A percentile compares a stretch with the other conserved stretches of the same genome.
phyloP scores from a whole-genome alignment of 2,797 vertebrate genomes.

The Sphenodon punctatus region DNA sequence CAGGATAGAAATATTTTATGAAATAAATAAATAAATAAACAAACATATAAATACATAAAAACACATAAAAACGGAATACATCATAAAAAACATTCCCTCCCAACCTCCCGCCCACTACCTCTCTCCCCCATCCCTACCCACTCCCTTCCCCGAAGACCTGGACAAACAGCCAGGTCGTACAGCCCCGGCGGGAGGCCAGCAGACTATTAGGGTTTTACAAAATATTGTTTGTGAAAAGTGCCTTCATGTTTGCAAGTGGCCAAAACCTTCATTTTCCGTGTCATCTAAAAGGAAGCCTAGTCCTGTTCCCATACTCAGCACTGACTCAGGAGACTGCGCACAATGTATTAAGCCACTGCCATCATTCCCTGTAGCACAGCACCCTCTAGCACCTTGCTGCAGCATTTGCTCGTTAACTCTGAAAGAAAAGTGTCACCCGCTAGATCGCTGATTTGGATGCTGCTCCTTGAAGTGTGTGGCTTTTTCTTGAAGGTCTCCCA shows the following conservation, averaged over 20 bases:
- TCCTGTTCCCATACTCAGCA: no score
- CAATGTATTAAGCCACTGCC: no score
- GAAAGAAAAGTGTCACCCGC: neutral
- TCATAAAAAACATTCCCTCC: no score
- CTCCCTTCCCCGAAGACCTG: no score
- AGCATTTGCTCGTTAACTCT: slow-evolving; percentile 10
- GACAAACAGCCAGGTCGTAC: no score
- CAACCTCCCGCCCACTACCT: no score
- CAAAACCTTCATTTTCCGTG: neutral
- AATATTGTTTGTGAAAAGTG: neutral
- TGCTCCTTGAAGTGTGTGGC: neutral
- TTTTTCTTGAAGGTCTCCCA: neutral
- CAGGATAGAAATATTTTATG: no score
- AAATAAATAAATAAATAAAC: no score
- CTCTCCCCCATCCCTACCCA: no score
- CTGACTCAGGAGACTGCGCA: neutral
- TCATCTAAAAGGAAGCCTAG: neutral
- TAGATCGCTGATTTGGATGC: neutral
- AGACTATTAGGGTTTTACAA: fast-evolving
- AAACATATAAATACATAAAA: no score
- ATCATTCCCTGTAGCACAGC: slow-evolving; percentile 62
- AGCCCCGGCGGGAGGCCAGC: no score
- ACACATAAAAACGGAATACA: no score
- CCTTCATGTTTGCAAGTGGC: neutral
- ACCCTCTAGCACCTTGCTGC: slow-evolving; percentile 49